A percentile compares a stretch with the other conserved stretches of the same genome.
These are phyloP conservation scores for Eucriotettix oculatus DNA, from an alignment of 2,888 invertebrate genomes.

Conservation along the genomic window DNA sequence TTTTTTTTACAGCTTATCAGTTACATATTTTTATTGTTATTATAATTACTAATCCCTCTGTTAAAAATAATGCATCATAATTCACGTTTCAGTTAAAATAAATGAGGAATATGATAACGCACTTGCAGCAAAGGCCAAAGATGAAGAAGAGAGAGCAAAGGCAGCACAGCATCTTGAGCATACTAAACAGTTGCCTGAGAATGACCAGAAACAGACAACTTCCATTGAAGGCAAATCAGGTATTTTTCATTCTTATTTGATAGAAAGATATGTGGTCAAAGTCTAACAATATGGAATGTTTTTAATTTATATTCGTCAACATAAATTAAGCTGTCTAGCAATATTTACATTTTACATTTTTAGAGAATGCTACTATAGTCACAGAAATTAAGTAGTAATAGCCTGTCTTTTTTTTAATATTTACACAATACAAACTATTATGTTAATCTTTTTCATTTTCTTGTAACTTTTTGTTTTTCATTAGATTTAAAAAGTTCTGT, in stretches of 20 bases:
- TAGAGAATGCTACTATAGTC: too few species aligned
- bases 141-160: not conserved
- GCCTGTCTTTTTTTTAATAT: too few species aligned
- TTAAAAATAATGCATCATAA: not conserved
- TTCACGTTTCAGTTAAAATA: not conserved
- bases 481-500: too few species aligned
- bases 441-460: too few species aligned
- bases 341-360: too few species aligned
- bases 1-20: constrained; percentile 11
- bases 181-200: constrained; percentile 1
- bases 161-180: not conserved
- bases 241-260: too few species aligned
- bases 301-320: too few species aligned
- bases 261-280: not conserved
- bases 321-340: too few species aligned
- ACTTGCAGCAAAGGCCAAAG: not conserved
- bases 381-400: too few species aligned
- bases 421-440: too few species aligned
- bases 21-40: constrained; percentile 12
- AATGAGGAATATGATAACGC: not conserved
- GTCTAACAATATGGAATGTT: not conserved
- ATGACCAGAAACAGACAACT: constrained; percentile 3
- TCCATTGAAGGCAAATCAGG: too few species aligned
- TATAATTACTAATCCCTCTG: constrained; percentile 7
- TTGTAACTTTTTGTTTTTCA: too few species aligned